Base-by-base conservation (phyloP, 2,888 invertebrate genomes). In the Drosophila incognita region DNA sequence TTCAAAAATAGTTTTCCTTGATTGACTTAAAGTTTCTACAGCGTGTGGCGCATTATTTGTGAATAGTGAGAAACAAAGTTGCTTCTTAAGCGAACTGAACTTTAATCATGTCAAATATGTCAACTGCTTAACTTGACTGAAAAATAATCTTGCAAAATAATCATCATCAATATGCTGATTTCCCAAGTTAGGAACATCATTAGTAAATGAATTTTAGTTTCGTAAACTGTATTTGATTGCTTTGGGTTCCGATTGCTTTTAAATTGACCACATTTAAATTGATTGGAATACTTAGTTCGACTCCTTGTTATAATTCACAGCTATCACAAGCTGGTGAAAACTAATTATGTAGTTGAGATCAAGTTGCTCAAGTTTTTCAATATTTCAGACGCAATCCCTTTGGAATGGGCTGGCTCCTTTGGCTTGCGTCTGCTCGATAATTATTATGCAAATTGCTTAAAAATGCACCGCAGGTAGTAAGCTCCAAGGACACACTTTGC, bases 381-480 rank as follows among this genome's bases (percentile, higher is more conserved):
- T 82, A 82, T 82, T 74, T 82, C 79, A 69, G 51, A 54, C 49
- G 36, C 40, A 21, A 51, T 7, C 51, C 46, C 46, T 15, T 8
- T 15, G 15, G 24, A 15, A 52, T 27, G 62, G 48, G 57, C 33
- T 49, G 27, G 35, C 46, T 49, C 13, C 53, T 38, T 48, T 42
- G n/a, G 24, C 57, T 54, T 63, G 69, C 56, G 73, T 29, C 27
- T 51, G 80, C 83, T 83, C 89, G 90, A 87, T 87, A 90, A 87
- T 90, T 87, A 89, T 90, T 90, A 84, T 90, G 90, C 84, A 87
- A 87, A 87, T 90, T 90, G 89, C 80, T 87, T 80, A 87, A 90
- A 90, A 87, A 90, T 82, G 74, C 82, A 87, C 85, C 89, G 78
- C 87, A 89, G 82, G 79, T 89, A 89, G 76, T 85, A 89, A 86